Evolutionary conservation across 2,888 invertebrate species (phyloP), one percentile per base, ranked within the genome.

Genomic region (Cataglyphis rosenhaueri): DNA sequence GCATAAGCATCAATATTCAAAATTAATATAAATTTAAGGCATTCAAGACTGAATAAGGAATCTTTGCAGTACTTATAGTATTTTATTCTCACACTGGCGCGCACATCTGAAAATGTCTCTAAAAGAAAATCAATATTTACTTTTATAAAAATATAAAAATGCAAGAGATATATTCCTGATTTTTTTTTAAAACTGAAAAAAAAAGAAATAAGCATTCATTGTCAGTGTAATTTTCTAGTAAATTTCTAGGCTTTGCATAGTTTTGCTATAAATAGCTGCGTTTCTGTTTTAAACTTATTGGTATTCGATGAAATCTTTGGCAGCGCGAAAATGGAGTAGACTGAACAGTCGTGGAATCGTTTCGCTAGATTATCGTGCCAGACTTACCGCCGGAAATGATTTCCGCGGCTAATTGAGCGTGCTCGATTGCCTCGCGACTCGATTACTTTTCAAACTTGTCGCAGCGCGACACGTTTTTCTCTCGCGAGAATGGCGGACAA

Each of bases 381-480:
- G 25, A 83, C 78, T 87, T 78, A 57, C 64, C 44, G 55, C 59
- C 44, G 57, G 61, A 78, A 81, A 81, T 71, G 55, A 86, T 86
- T 86, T 83, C 62, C 83, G 64, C 68, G 61, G 59, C 52, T 83
- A 83, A 85, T 85, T 85, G 86, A 70, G 62, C 73, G 55, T 83
- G 70, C 61, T 64, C 57, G 68, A 79, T 41, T 76, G 82, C 48
- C 21, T 71, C 59, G 38, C 62, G 55, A 48, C 41, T 62, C 61
- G 79, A 83, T 79, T 85, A 79, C 75, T 85, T 83, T 59, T 52
- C 74, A 79, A 79, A 83, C 64, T 79, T 83, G 64, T 70, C 71
- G 57, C 68, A 25, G 38, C n/a, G 62, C 35, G 48, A 48, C 59
- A 32, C 38, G 57, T 75, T 81, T 55, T 62, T 3, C 38, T 66